These are phyloP conservation scores for Lottia gigantea DNA, from an alignment of 2,888 invertebrate species.

Conservation along the genomic window DNA sequence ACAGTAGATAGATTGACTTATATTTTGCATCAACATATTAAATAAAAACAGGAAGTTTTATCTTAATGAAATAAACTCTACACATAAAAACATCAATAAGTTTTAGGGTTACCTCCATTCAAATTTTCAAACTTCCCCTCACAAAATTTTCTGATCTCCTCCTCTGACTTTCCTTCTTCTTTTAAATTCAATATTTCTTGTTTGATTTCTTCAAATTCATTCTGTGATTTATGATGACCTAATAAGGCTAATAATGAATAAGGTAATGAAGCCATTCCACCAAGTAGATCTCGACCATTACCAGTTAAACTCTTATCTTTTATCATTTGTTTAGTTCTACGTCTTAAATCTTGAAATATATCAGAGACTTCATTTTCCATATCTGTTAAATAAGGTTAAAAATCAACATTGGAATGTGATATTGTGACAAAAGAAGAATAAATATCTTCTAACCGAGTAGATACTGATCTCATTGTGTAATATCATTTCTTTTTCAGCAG, in stretches of 20 bases:
- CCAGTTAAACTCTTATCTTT: constrained; percentile 30
- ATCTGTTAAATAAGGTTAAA: constrained; percentile 29
- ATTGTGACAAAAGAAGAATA: not conserved
- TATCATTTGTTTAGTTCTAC: constrained; percentile 14
- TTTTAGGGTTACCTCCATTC: constrained; percentile 32
- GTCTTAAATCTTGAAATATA: constrained; percentile 39
- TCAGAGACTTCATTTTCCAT: constrained; percentile 50
- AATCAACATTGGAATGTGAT: not conserved
- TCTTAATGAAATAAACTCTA: too few relatives aligned
- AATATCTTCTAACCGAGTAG: not conserved
- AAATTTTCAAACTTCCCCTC: constrained; percentile 38
- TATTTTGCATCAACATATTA: too few relatives aligned
- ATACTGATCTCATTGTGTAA: too few relatives aligned
- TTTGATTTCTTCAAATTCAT: constrained; percentile 41
- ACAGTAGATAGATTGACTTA: too few relatives aligned
- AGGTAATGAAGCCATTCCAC: constrained; percentile 38
- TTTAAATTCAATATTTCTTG: constrained; percentile 33
- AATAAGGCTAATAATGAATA: constrained; percentile 47
- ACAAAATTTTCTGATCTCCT: constrained; percentile 35
- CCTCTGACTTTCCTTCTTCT: constrained; percentile 40
- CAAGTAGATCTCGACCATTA: constrained; percentile 36
- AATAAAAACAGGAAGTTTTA: too few relatives aligned
- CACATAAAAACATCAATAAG: too few relatives aligned
- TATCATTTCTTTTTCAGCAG: too few relatives aligned
- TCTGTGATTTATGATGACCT: constrained; percentile 47